Percentiles rank a stretch among this genome's conserved stretches.
Conservation (phyloP, 2,113 vertebrate species). For the Euleptes europaea region DNA sequence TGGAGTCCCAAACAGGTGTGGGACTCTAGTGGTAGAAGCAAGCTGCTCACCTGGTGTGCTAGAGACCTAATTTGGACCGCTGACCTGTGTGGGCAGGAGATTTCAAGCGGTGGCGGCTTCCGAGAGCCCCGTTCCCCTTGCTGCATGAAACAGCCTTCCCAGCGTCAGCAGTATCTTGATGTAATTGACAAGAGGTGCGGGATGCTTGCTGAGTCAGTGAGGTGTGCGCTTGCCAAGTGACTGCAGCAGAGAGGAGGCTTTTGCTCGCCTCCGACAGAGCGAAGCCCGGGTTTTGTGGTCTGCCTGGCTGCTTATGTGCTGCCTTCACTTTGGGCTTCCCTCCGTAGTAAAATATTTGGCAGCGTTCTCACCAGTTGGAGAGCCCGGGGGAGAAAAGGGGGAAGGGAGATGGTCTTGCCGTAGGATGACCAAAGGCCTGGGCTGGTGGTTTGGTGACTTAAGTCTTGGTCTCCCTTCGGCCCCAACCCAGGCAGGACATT, state of each 20-base stretch:
- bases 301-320: constrained; percentile 53
- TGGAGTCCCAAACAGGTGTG: neutral
- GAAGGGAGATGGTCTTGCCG: neutral
- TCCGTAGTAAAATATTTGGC: constrained; percentile 18
- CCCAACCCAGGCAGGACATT: rapidly evolving
- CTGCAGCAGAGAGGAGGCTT: constrained; percentile 70
- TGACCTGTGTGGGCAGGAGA: neutral
- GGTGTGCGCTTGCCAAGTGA: constrained; percentile 70
- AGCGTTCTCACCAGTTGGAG: neutral
- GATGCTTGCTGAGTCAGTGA: constrained; percentile 71
- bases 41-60: neutral
- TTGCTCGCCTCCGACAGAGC: constrained; percentile 42
- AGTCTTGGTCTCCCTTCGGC: neutral
- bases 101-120: neutral
- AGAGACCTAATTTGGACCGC: neutral
- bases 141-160: constrained; percentile 57
- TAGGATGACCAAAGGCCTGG: neutral
- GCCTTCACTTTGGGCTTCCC: constrained; percentile 32
- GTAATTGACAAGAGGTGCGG: constrained; percentile 69
- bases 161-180: constrained; percentile 63
- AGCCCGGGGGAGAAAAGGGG: constrained; percentile 10
- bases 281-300: constrained; percentile 57
- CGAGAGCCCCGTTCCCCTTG: neutral
- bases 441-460: constrained; percentile 11
- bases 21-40: neutral